Conservation (phyloP, 2,113 vertebrate species). For the Onychorhynchus coronatus region DNA sequence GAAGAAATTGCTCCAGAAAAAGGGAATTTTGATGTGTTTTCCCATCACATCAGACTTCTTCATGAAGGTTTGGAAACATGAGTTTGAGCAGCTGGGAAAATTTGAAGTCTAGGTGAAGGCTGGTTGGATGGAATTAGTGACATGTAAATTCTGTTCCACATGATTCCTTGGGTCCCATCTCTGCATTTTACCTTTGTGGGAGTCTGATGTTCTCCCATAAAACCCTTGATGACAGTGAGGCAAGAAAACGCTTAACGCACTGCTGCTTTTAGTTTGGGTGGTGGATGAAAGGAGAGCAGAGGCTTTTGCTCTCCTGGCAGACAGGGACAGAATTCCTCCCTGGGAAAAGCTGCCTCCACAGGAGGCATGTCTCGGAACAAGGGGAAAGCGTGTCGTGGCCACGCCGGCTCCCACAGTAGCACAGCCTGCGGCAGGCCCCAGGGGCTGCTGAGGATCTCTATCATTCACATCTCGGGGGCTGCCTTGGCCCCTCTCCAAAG, state of each 20-base stretch:
- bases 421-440: constrained; percentile 18
- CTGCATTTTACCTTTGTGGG: neutral
- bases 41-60: neutral
- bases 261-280: neutral
- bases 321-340: neutral
- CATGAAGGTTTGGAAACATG: neutral
- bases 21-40: neutral
- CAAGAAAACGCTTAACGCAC: neutral
- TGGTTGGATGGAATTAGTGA: neutral
- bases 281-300: neutral
- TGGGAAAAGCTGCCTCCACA: neutral
- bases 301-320: neutral
- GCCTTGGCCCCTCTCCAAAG: constrained; percentile 22
- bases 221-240: neutral
- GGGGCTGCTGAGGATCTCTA: constrained; percentile 22
- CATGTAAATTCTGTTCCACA: neutral
- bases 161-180: accelerated
- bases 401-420: constrained; percentile 14
- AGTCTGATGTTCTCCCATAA: neutral
- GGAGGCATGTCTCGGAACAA: constrained; percentile 9
- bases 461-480: constrained; percentile 24
- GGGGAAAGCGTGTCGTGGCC: neutral
- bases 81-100: neutral
- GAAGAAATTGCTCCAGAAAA: neutral
- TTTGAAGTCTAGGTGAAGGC: neutral